Evolutionary conservation across 2,888 invertebrate genomes (phyloP).

Genomic region (Hypolimnas misippus): DNA sequence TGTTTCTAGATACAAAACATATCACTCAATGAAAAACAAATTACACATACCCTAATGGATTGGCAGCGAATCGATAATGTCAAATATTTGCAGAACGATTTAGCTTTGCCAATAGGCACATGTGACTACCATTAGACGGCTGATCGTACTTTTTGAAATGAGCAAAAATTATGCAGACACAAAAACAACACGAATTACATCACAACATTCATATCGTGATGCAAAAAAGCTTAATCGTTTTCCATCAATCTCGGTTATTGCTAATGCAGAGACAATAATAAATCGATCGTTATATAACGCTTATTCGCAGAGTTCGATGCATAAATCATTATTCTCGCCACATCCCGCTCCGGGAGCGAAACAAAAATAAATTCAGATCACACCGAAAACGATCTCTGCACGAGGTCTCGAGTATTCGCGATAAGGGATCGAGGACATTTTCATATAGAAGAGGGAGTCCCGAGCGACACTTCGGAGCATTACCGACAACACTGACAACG

Average conservation of each 20-base stretch:
- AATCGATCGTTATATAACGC: slow-evolving; percentile 42
- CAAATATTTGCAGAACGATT: background rate
- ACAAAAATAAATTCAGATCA: slow-evolving; percentile 50
- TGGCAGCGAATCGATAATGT: background rate
- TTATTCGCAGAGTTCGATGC: slow-evolving; percentile 24
- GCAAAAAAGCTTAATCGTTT: background rate
- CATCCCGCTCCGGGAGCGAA: slow-evolving; percentile 46
- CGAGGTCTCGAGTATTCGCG: slow-evolving; percentile 42
- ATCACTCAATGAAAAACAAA: background rate
- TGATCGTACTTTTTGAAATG: background rate
- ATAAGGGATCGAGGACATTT: slow-evolving; percentile 12
- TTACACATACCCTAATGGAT: slow-evolving; percentile 2
- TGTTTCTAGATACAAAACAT: too few relatives aligned
- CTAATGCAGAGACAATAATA: slow-evolving; percentile 16
- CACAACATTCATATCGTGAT: background rate
- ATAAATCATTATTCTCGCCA: slow-evolving; percentile 44
- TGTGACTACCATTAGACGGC: background rate
- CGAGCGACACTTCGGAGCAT: background rate
- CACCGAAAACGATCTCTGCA: slow-evolving; percentile 44
- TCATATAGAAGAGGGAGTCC: background rate
- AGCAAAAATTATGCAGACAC: background rate
- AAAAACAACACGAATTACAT: background rate
- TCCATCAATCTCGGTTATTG: slow-evolving; percentile 15
- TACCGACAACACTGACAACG: background rate
- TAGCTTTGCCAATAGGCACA: background rate